A percentile compares a stretch with the other conserved stretches of the same genome.
phyloP scores from a whole-genome alignment of 1,140 invertebrate species.

The Pseudobourletiella spinata region DNA sequence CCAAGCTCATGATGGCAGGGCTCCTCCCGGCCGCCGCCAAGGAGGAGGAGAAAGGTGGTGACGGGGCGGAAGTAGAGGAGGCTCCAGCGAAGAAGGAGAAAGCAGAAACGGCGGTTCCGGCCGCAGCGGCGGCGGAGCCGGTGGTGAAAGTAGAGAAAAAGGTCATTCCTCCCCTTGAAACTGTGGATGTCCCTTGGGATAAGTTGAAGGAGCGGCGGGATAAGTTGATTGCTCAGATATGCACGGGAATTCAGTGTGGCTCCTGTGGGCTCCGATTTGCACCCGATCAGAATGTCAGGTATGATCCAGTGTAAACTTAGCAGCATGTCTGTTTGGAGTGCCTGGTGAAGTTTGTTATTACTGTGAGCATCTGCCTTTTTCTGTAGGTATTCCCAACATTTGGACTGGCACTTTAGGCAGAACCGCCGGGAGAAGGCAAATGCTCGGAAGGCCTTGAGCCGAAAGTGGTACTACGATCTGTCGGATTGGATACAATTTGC shows the following conservation, averaged over 20 bases:
- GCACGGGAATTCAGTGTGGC: constrained; percentile 85
- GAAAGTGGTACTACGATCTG: constrained; percentile 82
- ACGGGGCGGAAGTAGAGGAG: not conserved
- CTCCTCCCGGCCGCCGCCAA: constrained; percentile 50
- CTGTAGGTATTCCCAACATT: constrained; percentile 66
- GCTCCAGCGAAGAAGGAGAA: not conserved
- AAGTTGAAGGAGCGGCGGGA: constrained; percentile 48
- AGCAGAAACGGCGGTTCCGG: not conserved
- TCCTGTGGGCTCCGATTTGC: constrained; percentile 86
- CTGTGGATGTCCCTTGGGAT: constrained; percentile 37
- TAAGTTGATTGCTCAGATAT: constrained; percentile 57
- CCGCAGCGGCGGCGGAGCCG: not conserved
- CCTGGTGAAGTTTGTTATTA: too few species aligned
- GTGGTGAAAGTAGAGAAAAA: not conserved
- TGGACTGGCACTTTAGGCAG: constrained; percentile 95
- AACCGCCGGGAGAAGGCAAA: constrained; percentile 80
- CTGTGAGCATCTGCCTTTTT: not conserved
- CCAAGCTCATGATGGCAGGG: constrained; percentile 72
- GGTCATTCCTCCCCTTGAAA: constrained; percentile 37
- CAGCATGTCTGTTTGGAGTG: too few species aligned
- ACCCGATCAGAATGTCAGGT: constrained; percentile 72
- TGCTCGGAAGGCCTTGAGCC: constrained; percentile 65
- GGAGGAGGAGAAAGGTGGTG: constrained; percentile 19
- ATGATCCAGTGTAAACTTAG: not conserved
- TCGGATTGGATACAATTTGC: constrained; percentile 90